These are phyloP conservation scores for Mola mola DNA, from an alignment of 2,113 vertebrate species.

Conservation along the genomic window DNA sequence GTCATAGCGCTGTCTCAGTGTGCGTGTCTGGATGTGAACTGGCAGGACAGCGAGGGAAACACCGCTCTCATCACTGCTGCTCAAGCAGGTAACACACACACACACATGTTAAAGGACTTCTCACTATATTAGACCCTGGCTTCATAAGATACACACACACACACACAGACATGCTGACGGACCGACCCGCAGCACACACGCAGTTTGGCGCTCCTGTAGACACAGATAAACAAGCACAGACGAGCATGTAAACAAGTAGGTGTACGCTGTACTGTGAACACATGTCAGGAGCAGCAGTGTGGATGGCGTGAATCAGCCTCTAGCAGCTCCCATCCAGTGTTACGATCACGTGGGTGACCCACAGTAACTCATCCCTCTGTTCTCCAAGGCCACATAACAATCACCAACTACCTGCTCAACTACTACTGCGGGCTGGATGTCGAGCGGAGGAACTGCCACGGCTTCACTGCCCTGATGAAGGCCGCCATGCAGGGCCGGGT, in stretches of 20 bases:
- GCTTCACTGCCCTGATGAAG: conserved; percentile 97
- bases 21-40: conserved; percentile 93
- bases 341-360: no score
- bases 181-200: no score
- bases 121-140: no score
- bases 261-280: no score
- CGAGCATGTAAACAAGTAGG: not conserved
- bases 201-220: no score
- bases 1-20: conserved; percentile 92
- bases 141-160: not conserved
- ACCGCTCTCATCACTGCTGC: conserved; percentile 93
- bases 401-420: conserved; percentile 95
- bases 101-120: no score
- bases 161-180: not conserved
- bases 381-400: conserved; percentile 89
- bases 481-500: conserved; percentile 93
- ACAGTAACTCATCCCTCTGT: conserved; percentile 2
- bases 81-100: conserved; percentile 88
- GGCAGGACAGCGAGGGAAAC: conserved; percentile 98
- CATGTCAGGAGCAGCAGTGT: no score
- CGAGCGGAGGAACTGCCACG: conserved; percentile 91
- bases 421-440: conserved; percentile 92
- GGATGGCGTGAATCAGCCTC: no score
- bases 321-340: no score
- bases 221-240: no score